phyloP scores from a whole-genome alignment of 2,797 vertebrate genomes.

The Acomys russatus region DNA sequence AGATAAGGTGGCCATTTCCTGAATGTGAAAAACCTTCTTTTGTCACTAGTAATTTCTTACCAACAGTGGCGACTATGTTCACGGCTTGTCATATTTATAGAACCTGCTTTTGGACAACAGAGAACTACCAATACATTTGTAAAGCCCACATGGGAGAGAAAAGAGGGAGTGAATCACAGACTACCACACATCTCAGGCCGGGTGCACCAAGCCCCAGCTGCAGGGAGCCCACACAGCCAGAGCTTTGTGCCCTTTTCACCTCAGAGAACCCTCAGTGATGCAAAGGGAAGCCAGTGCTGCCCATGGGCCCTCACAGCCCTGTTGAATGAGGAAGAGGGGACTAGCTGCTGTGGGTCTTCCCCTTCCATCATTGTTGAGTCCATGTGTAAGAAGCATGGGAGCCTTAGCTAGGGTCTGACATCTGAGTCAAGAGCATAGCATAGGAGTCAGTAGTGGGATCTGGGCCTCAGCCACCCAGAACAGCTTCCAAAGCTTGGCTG shows the following conservation, averaged over 20 bases:
- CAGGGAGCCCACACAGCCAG: rapidly evolving
- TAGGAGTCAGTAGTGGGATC: constrained; percentile 90
- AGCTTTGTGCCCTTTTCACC: neutral
- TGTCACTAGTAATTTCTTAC: neutral
- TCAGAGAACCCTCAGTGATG: neutral
- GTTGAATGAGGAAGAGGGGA: neutral
- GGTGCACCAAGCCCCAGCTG: rapidly evolving
- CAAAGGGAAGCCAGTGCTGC: neutral
- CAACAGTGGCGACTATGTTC: neutral
- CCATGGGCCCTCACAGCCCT: no score
- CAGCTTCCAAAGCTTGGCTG: constrained; percentile 85
- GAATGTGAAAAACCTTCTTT: neutral
- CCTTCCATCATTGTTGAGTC: neutral
- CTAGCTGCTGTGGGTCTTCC: neutral
- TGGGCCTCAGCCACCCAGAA: constrained; percentile 87
- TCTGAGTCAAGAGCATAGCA: constrained; percentile 82
- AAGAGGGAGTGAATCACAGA: neutral
- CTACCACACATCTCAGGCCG: neutral
- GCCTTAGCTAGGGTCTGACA: constrained; percentile 83
- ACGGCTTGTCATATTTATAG: neutral
- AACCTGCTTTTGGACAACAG: constrained; percentile 23
- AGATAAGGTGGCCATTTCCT: neutral
- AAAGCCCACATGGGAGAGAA: neutral
- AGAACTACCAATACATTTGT: neutral
- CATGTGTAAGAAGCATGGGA: constrained; percentile 69